phyloP scores from a whole-genome alignment of 2,797 vertebrate genomes.

The Sphenodon punctatus region DNA sequence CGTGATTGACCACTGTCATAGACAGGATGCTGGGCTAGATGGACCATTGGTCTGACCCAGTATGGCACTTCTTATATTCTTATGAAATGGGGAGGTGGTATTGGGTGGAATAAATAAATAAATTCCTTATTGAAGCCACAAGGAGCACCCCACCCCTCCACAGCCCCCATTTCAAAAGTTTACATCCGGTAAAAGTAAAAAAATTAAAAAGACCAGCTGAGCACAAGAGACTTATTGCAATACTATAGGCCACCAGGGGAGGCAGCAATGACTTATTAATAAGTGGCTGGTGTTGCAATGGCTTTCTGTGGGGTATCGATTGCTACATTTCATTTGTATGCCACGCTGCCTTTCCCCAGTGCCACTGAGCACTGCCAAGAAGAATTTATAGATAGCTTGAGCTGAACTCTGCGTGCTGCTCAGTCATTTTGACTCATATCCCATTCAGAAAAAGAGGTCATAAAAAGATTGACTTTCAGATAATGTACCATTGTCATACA shows the following conservation, averaged over 20 bases:
- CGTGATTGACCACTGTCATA: too few relatives aligned
- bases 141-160: too few relatives aligned
- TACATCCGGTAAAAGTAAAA: not conserved
- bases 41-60: too few relatives aligned
- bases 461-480: not conserved
- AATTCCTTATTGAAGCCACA: too few relatives aligned
- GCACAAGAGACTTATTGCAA: not conserved
- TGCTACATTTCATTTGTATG: not conserved
- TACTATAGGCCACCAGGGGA: not conserved
- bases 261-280: fast-evolving
- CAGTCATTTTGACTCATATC: not conserved
- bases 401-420: not conserved
- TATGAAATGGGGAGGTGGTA: too few relatives aligned
- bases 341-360: not conserved
- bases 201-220: not conserved
- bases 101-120: too few relatives aligned
- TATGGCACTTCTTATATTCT: too few relatives aligned
- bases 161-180: not conserved
- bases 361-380: not conserved
- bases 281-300: not conserved
- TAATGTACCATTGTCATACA: not conserved
- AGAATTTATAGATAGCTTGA: not conserved
- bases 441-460: not conserved
- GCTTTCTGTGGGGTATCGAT: not conserved
- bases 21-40: too few relatives aligned